Conservation (phyloP, 2,888 invertebrate genomes). For the Eristalis intricaria region DNA sequence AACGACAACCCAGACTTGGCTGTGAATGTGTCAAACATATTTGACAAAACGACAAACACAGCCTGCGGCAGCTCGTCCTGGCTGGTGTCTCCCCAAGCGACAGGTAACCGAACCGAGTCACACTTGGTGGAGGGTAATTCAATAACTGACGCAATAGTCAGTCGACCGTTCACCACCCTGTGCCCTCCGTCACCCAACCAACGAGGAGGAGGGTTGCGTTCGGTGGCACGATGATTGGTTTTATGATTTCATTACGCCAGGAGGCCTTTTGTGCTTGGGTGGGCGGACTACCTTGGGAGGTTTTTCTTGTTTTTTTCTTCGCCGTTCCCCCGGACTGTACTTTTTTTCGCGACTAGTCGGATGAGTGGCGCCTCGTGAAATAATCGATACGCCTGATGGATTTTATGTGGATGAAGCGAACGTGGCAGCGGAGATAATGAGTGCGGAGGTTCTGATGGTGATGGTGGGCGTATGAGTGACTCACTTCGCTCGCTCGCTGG, state of each 20-base stretch:
- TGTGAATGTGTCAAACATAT: conserved; percentile 31
- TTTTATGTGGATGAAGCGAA: conserved; percentile 11
- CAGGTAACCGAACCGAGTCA: conserved; percentile 25
- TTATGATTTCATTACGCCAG: conserved; percentile 59
- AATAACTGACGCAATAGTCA: conserved; percentile 54
- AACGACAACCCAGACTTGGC: conserved; percentile 15
- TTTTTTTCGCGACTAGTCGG: conserved; percentile 36
- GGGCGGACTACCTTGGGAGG: conserved; percentile 34
- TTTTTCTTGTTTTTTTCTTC: conserved; percentile 8
- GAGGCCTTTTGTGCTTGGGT: conserved; percentile 21
- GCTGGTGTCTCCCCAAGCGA: background rate
- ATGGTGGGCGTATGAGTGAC: conserved; percentile 34
- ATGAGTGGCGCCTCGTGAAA: conserved; percentile 60
- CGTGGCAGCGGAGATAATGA: conserved; percentile 25
- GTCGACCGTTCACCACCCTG: conserved; percentile 19
- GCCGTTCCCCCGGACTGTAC: background rate
- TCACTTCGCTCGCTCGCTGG: background rate
- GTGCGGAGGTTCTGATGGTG: background rate
- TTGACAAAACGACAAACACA: conserved; percentile 42
- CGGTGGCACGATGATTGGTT: conserved; percentile 60
- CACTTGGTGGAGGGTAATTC: conserved; percentile 40
- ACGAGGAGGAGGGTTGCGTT: conserved; percentile 5
- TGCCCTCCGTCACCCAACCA: background rate
- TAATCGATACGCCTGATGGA: conserved; percentile 59
- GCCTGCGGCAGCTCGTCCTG: background rate